Base-by-base conservation (phyloP, 2,888 invertebrate species). In the Cantharis flavilabris region DNA sequence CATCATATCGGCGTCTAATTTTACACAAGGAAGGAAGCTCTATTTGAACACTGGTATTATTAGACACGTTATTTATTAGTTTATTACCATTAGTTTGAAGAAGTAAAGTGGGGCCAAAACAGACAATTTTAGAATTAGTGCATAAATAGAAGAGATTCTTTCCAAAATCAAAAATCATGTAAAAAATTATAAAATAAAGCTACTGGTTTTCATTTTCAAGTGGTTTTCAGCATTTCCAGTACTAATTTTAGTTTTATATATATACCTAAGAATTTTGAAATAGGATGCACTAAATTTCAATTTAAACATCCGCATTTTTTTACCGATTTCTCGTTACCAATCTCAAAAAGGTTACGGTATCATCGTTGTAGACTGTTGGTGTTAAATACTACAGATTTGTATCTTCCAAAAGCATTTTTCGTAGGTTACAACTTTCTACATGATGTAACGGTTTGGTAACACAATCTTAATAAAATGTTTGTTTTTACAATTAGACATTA, bases 1-100 rank as follows among this genome's bases (percentile, higher is more conserved):
- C 80, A 80, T 77, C 77, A 80, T 77, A 82, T 82, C 80, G 81
- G 77, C 81, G 83, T 85, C 85, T 85, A 85, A 85, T 84, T 85
- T 85, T 85, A 85, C 83, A 84, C 84, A 79, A 84, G 83, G 84
- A 85, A 85, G 85, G 84, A 85, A 85, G 84, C 84, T 82, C 82
- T 83, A 83, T 81, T 78, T 81, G 82, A 84, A 82, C 82, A 83
- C 81, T 82, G 82, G 83, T 86, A 86, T 86, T 86, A 85, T 85
- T 85, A 85, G 86, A 84, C 83, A 82, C 80, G 84, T 85, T 85
- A 86, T 86, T 85, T 85, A 86, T 86, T 85, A 83, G 85, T 86
- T 86, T 86, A 85, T 86, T 85, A 86, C 84, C 85, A 82, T 83
- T 84, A 82, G 83, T 81, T 80, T 81, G 81, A 81, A 81, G 80